Conservation (phyloP, 2,797 vertebrate genomes). For the Myiotriccus ornatus region DNA sequence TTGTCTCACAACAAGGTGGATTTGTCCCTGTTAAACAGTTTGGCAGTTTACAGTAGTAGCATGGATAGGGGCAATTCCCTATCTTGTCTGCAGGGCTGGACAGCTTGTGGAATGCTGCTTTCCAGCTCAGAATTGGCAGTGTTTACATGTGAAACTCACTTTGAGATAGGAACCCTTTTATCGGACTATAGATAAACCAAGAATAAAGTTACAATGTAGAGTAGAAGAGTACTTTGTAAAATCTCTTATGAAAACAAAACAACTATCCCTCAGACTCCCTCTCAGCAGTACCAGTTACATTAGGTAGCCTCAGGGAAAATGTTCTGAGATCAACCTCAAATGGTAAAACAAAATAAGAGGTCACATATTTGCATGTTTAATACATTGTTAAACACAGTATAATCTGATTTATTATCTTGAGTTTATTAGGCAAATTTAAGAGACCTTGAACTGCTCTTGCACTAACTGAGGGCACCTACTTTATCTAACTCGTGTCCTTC, state of each 20-base stretch:
- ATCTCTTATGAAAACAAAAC: neutral
- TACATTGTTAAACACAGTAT: neutral
- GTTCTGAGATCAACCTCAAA: neutral
- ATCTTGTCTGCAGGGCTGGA: neutral
- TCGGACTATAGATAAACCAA: neutral
- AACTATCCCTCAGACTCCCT: neutral
- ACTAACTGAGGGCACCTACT: neutral
- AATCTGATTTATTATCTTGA: neutral
- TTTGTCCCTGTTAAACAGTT: rapidly evolving
- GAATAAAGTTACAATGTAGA: neutral
- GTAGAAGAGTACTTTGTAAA: neutral
- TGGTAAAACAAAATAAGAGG: neutral
- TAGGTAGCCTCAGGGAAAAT: neutral
- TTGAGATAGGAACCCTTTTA: neutral
- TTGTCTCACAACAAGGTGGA: neutral
- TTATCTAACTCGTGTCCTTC: neutral
- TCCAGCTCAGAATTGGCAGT: neutral
- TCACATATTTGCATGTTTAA: neutral
- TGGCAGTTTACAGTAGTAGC: neutral
- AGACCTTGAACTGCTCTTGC: neutral
- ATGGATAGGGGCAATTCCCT: rapidly evolving
- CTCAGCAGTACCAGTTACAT: neutral
- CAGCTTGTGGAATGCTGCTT: neutral
- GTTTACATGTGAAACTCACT: neutral
- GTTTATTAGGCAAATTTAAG: neutral